Evolutionary conservation across 2,797 vertebrate species (phyloP), one percentile per base, ranked within the genome.

Genomic region (Notolabrus celidotus): DNA sequence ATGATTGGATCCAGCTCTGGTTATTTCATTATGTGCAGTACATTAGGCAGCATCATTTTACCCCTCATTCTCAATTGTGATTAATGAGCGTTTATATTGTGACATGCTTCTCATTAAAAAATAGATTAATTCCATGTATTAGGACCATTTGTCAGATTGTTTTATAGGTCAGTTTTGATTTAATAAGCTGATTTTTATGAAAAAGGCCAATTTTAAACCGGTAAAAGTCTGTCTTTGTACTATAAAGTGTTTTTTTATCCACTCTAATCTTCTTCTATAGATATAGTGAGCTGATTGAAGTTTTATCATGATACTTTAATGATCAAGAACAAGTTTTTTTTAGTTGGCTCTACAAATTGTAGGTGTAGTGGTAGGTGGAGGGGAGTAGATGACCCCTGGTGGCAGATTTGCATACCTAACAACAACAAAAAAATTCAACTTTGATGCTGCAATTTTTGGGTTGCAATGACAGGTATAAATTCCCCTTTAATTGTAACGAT

Each of bases 21-120:
- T 65, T 66, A 73, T 75, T 88, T 82, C 58, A 86, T 89, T 86
- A 86, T 65, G 58, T 49, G 64, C 86, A 84, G 60, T 63, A 66
- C 70, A 84, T 87, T 87, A 74, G 45, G 56, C 68, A 36, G 22
- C n/a, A 23, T 34, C 25, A 79, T 79, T 68, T 59, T 65, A 42
- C 23, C 47, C 6, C 74, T 79, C 17, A 19, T 77, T 77, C 42
- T 71, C 49, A 34, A 43, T 43, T 60, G 46, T 77, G 74, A 89
- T 85, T 80, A 77, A 88, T 77, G 23, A 16, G 4, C 23, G 5
- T 74, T 77, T 77, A 58, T 54, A 56, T 1, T 63, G 46, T 77
- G 67, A 71, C 70, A 69, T 47, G 27, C 14, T n/a, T 60, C 41
- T 52, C 51, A 17, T 80, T 78, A 41, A 49, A 74, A 66, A 74